Evolutionary conservation across 2,113 vertebrate species (phyloP).

Genomic region (Ptychochromis oligacanthus): DNA sequence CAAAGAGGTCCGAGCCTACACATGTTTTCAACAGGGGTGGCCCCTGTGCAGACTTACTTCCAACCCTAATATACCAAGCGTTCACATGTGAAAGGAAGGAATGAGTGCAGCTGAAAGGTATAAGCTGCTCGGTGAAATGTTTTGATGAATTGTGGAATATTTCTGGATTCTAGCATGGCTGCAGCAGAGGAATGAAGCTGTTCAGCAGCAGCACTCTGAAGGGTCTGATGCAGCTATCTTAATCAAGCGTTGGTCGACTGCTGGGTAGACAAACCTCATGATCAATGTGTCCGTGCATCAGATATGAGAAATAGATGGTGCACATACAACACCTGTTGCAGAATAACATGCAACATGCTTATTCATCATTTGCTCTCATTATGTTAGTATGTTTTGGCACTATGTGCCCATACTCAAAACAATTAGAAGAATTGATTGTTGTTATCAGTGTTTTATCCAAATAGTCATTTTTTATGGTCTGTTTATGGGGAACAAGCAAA

Average conservation of each 20-base stretch:
- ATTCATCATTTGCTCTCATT: not conserved
- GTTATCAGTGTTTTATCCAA: not conserved
- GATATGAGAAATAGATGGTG: not conserved
- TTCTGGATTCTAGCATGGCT: constrained; percentile 15
- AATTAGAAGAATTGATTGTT: not conserved
- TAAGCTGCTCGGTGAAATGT: constrained; percentile 21
- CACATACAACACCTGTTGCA: constrained; percentile 35
- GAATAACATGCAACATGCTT: not conserved
- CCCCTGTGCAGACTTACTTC: constrained; percentile 42
- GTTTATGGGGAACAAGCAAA: not conserved
- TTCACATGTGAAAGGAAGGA: constrained; percentile 50
- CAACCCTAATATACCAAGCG: constrained; percentile 25
- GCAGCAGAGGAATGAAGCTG: not conserved
- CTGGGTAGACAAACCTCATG: not conserved
- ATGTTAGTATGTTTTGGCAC: not conserved
- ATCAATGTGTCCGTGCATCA: not conserved
- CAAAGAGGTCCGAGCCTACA: constrained; percentile 69
- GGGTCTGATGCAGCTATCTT: constrained; percentile 19
- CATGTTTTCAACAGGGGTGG: constrained; percentile 72
- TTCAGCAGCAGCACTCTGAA: not conserved
- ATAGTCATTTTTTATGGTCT: not conserved
- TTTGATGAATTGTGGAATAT: constrained; percentile 35
- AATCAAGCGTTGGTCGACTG: not conserved
- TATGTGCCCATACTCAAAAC: not conserved
- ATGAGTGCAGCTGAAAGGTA: constrained; percentile 51